Percentiles rank a stretch among this genome's conserved stretches.
Conservation (phyloP, 2,113 vertebrate species). For the Phainopepla nitens region DNA sequence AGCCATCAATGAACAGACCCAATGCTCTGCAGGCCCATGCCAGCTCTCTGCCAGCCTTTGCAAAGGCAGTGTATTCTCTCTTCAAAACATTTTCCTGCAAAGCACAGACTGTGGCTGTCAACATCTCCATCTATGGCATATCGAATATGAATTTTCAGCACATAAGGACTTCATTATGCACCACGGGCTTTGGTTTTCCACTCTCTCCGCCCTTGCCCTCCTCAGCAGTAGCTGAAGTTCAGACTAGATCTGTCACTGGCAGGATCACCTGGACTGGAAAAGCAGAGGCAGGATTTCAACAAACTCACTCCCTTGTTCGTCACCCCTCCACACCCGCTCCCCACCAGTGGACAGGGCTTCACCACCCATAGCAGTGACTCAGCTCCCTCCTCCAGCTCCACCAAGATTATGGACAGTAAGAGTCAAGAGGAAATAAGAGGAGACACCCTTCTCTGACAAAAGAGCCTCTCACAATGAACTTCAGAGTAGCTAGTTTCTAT, state of each 20-base stretch:
- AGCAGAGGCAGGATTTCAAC: constrained; percentile 15
- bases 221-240: constrained; percentile 32
- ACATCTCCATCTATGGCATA: background rate
- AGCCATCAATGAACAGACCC: background rate
- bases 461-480: constrained; percentile 19
- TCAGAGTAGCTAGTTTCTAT: too few relatives aligned
- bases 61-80: background rate
- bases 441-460: constrained; percentile 32
- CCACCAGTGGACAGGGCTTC: background rate
- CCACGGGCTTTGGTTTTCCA: constrained; percentile 1
- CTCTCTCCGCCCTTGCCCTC: background rate
- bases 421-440: constrained; percentile 13
- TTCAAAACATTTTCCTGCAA: background rate
- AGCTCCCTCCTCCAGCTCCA: background rate
- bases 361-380: background rate
- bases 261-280: constrained; percentile 60
- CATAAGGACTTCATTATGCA: constrained; percentile 28
- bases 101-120: background rate
- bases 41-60: background rate
- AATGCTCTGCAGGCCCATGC: background rate
- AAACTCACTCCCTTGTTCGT: background rate
- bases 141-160: background rate
- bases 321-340: background rate
- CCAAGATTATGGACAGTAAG: constrained; percentile 18
- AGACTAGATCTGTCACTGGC: constrained; percentile 56